Percentiles rank a stretch among this genome's conserved stretches.
phyloP scores from a whole-genome alignment of 2,888 invertebrate species.

The Ophioninae sp. region DNA sequence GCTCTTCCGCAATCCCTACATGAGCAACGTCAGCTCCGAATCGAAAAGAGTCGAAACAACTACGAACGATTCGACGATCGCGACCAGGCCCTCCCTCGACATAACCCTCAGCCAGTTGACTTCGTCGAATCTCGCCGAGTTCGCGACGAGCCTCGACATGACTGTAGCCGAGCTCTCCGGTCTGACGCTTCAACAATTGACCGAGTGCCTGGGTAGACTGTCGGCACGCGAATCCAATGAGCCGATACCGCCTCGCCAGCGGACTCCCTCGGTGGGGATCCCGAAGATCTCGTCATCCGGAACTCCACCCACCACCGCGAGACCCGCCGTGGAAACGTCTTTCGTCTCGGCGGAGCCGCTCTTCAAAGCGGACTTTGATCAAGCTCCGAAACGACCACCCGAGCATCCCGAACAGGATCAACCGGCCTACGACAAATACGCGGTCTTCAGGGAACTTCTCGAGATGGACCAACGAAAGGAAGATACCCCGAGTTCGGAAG shows the following conservation, averaged over 20 bases:
- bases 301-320: slow-evolving; percentile 82
- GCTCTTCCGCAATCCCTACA: slow-evolving; percentile 72
- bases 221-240: slow-evolving; percentile 73
- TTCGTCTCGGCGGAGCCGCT: slow-evolving; percentile 78
- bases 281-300: slow-evolving; percentile 68
- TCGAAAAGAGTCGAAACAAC: slow-evolving; percentile 71
- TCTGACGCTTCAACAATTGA: slow-evolving; percentile 93
- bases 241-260: slow-evolving; percentile 40
- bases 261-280: slow-evolving; percentile 48
- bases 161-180: slow-evolving; percentile 90
- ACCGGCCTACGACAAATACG: slow-evolving; percentile 90
- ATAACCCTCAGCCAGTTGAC: slow-evolving; percentile 92
- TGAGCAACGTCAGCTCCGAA: slow-evolving; percentile 69
- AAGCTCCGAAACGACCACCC: slow-evolving; percentile 73
- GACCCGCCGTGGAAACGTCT: slow-evolving; percentile 66
- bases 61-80: slow-evolving; percentile 68
- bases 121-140: slow-evolving; percentile 90
- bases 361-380: slow-evolving; percentile 87
- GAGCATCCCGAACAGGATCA: slow-evolving; percentile 81
- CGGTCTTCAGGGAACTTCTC: slow-evolving; percentile 91
- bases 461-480: slow-evolving; percentile 84
- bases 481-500: slow-evolving; percentile 67
- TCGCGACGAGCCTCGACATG: slow-evolving; percentile 89
- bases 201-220: slow-evolving; percentile 86
- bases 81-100: slow-evolving; percentile 83